These are phyloP conservation scores for Arion vulgaris DNA, from an alignment of 1,140 invertebrate species.

Conservation along the genomic window DNA sequence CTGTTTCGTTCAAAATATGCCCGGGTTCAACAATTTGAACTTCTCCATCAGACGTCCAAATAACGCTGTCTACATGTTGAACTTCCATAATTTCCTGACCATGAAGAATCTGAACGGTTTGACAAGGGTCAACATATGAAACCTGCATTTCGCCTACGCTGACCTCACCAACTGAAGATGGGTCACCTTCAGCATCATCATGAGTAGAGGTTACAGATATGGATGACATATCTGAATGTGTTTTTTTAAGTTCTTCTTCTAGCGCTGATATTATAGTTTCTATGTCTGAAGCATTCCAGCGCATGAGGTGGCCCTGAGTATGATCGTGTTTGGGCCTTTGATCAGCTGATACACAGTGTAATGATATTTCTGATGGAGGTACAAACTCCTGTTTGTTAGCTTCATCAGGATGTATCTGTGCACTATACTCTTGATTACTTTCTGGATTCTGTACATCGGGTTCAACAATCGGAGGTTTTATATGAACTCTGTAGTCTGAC, in stretches of 20 bases:
- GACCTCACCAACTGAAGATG: not conserved
- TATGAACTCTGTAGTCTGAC: not conserved
- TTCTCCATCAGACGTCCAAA: slow-evolving; percentile 31
- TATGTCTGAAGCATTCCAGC: slow-evolving; percentile 31
- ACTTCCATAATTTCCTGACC: slow-evolving; percentile 31
- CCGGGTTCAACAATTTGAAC: slow-evolving; percentile 8
- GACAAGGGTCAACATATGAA: not conserved
- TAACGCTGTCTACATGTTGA: slow-evolving; percentile 27
- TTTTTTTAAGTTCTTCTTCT: slow-evolving; percentile 36
- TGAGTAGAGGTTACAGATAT: not conserved
- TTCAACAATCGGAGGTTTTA: not conserved
- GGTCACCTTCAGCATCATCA: not conserved
- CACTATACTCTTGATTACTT: not conserved
- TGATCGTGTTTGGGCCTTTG: not conserved
- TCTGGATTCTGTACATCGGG: not conserved
- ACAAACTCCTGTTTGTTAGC: not conserved
- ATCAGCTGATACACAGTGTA: not conserved
- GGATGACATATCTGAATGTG: not conserved
- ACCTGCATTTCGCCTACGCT: slow-evolving; percentile 4
- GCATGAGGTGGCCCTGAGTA: not conserved
- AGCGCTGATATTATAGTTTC: slow-evolving; percentile 36
- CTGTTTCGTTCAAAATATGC: not conserved
- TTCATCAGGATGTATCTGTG: not conserved
- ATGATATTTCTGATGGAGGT: not conserved
- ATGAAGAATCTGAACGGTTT: slow-evolving; percentile 21